Evolutionary conservation across 2,888 invertebrate species (phyloP).

Genomic region (Enchytraeus crypticus): DNA sequence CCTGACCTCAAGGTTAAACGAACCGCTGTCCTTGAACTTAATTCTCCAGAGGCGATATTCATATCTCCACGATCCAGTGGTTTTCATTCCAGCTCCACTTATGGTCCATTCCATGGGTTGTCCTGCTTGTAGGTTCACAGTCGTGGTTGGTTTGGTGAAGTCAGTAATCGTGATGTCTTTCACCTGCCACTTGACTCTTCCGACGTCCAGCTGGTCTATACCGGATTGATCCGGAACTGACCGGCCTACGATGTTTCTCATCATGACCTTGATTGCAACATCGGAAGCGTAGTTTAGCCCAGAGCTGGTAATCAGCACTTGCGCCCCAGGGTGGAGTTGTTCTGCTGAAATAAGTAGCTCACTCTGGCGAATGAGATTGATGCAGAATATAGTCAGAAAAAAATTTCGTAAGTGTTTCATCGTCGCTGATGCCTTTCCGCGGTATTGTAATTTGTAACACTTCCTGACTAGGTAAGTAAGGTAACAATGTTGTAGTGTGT

Average conservation of each 20-base stretch:
- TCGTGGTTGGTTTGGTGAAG: background rate
- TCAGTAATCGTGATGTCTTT: background rate
- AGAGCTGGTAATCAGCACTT: too few species aligned
- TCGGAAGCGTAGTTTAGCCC: too few species aligned
- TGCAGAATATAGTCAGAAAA: too few species aligned
- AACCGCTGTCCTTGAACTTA: background rate
- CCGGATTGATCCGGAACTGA: background rate
- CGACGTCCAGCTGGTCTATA: background rate
- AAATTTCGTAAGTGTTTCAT: too few species aligned
- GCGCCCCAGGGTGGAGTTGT: too few species aligned
- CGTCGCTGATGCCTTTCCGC: too few species aligned
- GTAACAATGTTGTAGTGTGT: too few species aligned
- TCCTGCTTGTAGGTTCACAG: background rate
- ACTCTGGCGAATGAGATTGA: too few species aligned
- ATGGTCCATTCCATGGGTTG: background rate
- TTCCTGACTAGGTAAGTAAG: too few species aligned
- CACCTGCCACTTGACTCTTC: background rate
- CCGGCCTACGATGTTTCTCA: background rate
- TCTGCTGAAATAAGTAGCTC: too few species aligned
- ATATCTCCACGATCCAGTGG: background rate
- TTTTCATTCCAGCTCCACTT: background rate
- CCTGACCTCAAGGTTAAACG: background rate
- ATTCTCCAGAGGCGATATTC: background rate
- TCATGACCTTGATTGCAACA: background rate
- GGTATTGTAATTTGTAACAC: too few species aligned